Conservation (phyloP, 2,888 invertebrate species). For the Tromatobia lineatoria region DNA sequence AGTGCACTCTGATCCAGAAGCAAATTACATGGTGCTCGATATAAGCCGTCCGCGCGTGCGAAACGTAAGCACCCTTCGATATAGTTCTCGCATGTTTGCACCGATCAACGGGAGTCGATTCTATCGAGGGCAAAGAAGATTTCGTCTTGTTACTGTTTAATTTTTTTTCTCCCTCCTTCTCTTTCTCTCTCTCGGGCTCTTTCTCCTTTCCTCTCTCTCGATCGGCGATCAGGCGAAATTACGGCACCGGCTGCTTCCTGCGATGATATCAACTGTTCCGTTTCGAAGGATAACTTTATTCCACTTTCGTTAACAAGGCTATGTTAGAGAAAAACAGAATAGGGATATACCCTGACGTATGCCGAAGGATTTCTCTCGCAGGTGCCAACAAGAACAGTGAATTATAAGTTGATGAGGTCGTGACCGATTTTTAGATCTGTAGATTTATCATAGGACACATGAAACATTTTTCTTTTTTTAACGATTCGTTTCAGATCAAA, state of each 20-base stretch:
- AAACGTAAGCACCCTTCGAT: constrained; percentile 28
- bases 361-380: constrained; percentile 5
- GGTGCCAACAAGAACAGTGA: not conserved
- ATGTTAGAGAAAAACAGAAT: not conserved
- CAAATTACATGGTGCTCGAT: constrained; percentile 49
- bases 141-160: not conserved
- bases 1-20: constrained; percentile 33
- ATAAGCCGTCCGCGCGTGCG: constrained; percentile 27
- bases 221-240: constrained; percentile 39
- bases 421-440: too few species aligned
- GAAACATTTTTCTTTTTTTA: too few species aligned
- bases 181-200: constrained; percentile 1
- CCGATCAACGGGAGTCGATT: constrained; percentile 39
- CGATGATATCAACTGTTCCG: constrained; percentile 41
- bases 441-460: too few species aligned
- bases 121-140: constrained; percentile 43
- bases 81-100: constrained; percentile 18
- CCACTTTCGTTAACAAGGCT: constrained; percentile 46
- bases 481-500: too few species aligned
- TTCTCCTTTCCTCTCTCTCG: constrained; percentile 16
- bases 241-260: constrained; percentile 30
- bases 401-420: too few species aligned
- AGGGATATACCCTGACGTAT: not conserved
- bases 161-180: not conserved
- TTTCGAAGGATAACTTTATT: constrained; percentile 48